phyloP scores from a whole-genome alignment of 2,113 vertebrate genomes.

The Pao palembangensis region DNA sequence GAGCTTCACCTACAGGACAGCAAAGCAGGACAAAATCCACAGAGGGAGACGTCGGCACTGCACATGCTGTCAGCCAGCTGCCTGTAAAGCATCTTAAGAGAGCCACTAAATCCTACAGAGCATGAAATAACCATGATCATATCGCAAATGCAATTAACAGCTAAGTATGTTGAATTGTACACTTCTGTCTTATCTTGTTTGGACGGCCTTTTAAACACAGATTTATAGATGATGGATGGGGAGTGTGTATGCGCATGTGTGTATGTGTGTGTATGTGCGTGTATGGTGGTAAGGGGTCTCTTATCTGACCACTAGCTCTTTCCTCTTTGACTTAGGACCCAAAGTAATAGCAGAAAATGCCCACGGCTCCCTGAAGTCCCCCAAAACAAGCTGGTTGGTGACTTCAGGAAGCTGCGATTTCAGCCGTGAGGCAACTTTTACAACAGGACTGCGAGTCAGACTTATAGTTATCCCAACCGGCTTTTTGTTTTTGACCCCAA shows the following conservation, averaged over 20 bases:
- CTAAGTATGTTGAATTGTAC: slow-evolving; percentile 30
- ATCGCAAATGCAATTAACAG: slow-evolving; percentile 13
- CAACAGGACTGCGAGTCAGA: neutral
- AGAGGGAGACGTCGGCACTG: no score
- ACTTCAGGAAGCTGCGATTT: neutral
- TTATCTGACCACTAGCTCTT: slow-evolving; percentile 61
- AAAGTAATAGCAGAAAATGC: slow-evolving; percentile 13
- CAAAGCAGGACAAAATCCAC: no score
- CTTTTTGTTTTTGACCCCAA: neutral
- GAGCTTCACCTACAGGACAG: neutral
- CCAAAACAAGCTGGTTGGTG: neutral
- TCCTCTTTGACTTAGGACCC: slow-evolving; percentile 24
- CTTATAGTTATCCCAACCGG: neutral
- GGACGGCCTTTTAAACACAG: slow-evolving; percentile 67
- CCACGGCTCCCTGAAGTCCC: neutral
- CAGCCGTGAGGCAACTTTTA: neutral
- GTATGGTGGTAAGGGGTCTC: neutral
- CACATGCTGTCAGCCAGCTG: no score
- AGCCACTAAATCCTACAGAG: neutral
- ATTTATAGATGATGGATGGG: slow-evolving; percentile 51
- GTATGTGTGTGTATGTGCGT: no score
- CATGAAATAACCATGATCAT: neutral
- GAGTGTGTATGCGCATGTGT: neutral
- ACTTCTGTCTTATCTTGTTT: slow-evolving; percentile 52
- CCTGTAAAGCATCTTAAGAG: no score